Percentiles rank a stretch among this genome's conserved stretches.
These are phyloP conservation scores for Melanerpes aurifrons DNA, from an alignment of 2,113 vertebrate species.

Conservation along the genomic window DNA sequence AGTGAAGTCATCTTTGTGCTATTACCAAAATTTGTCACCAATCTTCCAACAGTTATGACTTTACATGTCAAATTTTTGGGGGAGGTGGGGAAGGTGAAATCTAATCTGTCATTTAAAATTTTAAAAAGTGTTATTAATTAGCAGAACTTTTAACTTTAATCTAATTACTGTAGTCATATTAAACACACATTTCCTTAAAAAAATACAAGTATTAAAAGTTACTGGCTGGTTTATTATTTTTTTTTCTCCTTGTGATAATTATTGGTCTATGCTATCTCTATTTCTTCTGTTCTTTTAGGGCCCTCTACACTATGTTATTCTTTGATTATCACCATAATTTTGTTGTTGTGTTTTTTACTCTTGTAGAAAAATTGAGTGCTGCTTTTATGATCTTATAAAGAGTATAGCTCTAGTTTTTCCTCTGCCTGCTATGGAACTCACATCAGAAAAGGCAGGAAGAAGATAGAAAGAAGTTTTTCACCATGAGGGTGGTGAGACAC, in stretches of 20 bases:
- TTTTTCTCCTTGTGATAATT: neutral
- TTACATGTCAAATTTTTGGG: neutral
- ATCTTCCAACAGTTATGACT: constrained; percentile 12
- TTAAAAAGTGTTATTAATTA: neutral
- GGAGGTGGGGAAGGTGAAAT: no score
- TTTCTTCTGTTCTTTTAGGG: neutral
- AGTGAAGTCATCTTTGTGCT: constrained; percentile 25
- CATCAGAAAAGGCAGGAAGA: neutral
- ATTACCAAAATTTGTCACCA: constrained; percentile 32
- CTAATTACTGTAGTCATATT: neutral
- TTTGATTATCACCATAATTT: neutral
- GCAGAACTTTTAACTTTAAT: neutral
- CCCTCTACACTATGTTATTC: neutral
- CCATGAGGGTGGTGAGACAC: no score
- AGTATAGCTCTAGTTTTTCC: neutral
- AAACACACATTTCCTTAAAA: neutral
- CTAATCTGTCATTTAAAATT: neutral
- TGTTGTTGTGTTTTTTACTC: neutral
- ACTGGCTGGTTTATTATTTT: neutral
- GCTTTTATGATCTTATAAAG: neutral
- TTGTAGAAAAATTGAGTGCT: neutral
- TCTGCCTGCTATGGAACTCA: neutral
- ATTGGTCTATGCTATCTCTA: neutral
- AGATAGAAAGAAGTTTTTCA: no score
- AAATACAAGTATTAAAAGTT: neutral